Percentiles rank a stretch among this genome's conserved stretches.
phyloP scores from a whole-genome alignment of 2,888 invertebrate genomes.

The Nezara viridula region DNA sequence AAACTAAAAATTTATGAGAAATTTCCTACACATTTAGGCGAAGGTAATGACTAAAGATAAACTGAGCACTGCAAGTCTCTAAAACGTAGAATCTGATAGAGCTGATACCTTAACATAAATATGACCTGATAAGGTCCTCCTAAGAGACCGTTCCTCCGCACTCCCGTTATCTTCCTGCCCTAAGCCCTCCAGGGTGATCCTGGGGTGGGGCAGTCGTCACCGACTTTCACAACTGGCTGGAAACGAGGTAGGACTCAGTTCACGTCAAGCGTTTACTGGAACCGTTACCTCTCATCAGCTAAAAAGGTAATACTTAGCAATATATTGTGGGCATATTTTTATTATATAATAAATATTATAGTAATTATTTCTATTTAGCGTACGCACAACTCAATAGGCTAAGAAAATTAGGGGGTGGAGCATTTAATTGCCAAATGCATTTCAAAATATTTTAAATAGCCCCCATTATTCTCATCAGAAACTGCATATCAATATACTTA shows the following conservation, averaged over 20 bases:
- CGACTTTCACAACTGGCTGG: slow-evolving; percentile 8
- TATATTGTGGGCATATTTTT: not conserved
- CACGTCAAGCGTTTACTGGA: not conserved
- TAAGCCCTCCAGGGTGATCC: slow-evolving; percentile 12
- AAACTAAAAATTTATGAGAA: too few species aligned
- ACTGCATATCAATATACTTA: too few species aligned
- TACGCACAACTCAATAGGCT: not conserved
- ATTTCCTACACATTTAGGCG: too few species aligned
- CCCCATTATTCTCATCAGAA: too few species aligned
- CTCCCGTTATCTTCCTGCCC: not conserved
- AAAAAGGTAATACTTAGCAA: not conserved
- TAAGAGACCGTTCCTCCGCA: not conserved
- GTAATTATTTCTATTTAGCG: not conserved
- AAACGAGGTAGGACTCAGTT: slow-evolving; percentile 19
- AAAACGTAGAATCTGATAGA: not conserved
- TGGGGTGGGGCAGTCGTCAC: slow-evolving; percentile 13
- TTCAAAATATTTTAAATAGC: too few species aligned
- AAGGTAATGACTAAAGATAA: too few species aligned
- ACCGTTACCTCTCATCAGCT: not conserved
- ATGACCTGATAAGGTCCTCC: not conserved
- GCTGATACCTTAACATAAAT: not conserved
- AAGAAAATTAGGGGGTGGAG: not conserved
- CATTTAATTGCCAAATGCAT: too few species aligned
- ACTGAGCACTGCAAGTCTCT: not conserved
- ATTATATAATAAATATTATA: not conserved